Evolutionary conservation across 2,888 invertebrate genomes (phyloP), one percentile per base, ranked within the genome.

Genomic region (Ichneumon xanthorius): DNA sequence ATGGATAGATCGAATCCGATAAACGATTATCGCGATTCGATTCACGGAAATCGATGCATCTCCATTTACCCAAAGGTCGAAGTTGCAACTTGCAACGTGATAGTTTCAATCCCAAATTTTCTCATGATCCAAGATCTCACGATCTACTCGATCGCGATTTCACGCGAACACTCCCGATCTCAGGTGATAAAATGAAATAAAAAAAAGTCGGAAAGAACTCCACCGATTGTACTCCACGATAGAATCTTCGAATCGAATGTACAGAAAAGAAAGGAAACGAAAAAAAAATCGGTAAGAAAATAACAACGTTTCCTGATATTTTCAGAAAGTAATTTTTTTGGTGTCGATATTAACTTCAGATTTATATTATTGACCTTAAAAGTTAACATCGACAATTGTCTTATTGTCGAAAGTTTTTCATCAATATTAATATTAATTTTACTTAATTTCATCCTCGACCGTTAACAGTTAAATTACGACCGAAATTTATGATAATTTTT

Each of bases 81-180:
- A 58, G 58, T 61, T 11, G 50, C 73, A 68, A 37, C 48, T 40
- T 40, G 55, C 73, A 40, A 63, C 3, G 14, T 45, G 22, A 4
- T 9, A 19, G 72, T 33, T 50, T 48, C 61, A 22, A 81, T 81
- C 75, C 19, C 26, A 11, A 68, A 68, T 75, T 75, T 80, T 75
- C 68, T 81, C 80, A 75, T 81, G 75, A 81, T 81, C 68, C 50
- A 33, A 14, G 80, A 81, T 75, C 16, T 45, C 80, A 75, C 75
- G 80, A 68, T 80, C 22, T 16, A 33, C 26, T 75, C 58, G 61
- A 68, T 81, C 67, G 68, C 73, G 58, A 81, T 61, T 81, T 81
- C 80, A 58, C 75, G 67, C 68, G 58, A 50, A 50, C 30, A 22
- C 45, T 48, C 19, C 2, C 0, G 26, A 37, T n/a, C 16, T 45